Conservation (phyloP, 2,888 invertebrate genomes). For the Eristalinus sepulchralis region DNA sequence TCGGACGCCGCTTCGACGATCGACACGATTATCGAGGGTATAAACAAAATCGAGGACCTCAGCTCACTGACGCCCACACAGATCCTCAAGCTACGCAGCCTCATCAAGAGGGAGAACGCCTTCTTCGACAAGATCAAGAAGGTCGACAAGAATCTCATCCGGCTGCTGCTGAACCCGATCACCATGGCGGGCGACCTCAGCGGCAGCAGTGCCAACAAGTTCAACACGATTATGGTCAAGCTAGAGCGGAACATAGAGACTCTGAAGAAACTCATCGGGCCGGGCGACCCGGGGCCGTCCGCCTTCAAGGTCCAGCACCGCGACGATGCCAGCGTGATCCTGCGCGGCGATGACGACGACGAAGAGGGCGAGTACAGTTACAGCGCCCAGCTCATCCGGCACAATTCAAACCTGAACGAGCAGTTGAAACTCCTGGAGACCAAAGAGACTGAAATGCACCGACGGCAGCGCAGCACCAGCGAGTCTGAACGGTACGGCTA, state of each 20-base stretch:
- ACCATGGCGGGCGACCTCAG: constrained; percentile 75
- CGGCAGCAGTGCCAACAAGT: constrained; percentile 58
- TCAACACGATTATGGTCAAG: constrained; percentile 76
- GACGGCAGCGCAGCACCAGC: constrained; percentile 72
- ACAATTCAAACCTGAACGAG: constrained; percentile 79
- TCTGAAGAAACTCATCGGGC: constrained; percentile 78
- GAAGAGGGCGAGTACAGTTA: constrained; percentile 53
- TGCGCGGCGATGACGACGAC: constrained; percentile 39
- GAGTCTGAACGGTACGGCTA: constrained; percentile 53
- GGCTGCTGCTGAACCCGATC: constrained; percentile 78
- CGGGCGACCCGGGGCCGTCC: constrained; percentile 23
- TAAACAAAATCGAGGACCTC: constrained; percentile 78
- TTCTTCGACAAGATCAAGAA: constrained; percentile 79
- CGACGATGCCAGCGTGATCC: constrained; percentile 47
- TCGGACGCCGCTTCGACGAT: constrained; percentile 8
- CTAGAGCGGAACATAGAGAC: constrained; percentile 79
- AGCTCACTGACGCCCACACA: constrained; percentile 74
- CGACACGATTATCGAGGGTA: constrained; percentile 75
- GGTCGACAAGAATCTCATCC: constrained; percentile 78
- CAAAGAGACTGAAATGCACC: constrained; percentile 78
- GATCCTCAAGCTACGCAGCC: constrained; percentile 75
- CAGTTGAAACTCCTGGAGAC: constrained; percentile 78
- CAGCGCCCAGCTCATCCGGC: constrained; percentile 75
- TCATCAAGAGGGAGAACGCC: constrained; percentile 75
- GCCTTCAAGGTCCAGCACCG: constrained; percentile 12